Base-by-base conservation (phyloP, 2,113 vertebrate species). In the Andinoacara biseriatus region DNA sequence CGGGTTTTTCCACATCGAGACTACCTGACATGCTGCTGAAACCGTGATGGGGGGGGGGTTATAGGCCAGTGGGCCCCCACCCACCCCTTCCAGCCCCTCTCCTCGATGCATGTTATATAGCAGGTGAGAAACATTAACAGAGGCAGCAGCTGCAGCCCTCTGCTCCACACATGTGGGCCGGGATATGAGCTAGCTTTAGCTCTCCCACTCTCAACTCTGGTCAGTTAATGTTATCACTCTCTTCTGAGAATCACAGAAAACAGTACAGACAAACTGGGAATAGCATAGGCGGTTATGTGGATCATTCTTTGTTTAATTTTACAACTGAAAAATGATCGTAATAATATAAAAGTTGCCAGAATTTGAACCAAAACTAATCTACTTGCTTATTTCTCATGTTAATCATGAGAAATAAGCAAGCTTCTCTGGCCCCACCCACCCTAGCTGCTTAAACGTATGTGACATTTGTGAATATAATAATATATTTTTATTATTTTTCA, bases 61-160 rank as follows among this genome's bases (percentile, higher is more conserved):
- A 88, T 84, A 46, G 54, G 76, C 76, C 76, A 77, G 59, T 18
- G 78, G 22, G 7, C n/a, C 56, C 58, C 56, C 24, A 1, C 7
- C 65, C 31, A 14, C 22, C 58, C 26, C 69, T 17, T 35, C 52
- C 76, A 13, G 7, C 57, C 49, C 9, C 31, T 35, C 76, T 10
- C 7, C 63, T 38, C 13, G 26, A 84, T 67, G 87, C 61, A 59
- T 87, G 90, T 81, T 78, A 58, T 78, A 58, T 83, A 90, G 88
- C 90, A 93, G 94, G 92, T 93, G 92, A 93, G 92, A 91, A 81
- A 88, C 92, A 89, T 92, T 91, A 91, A 72, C 81, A 80, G 62
- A 80, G 62, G 88, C 87, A 90, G 84, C 80, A 84, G 84, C 86
- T 89, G 87, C 58, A 58, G 85, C 80, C 74, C 78, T 91, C 91